Evolutionary conservation across 2,888 invertebrate species (phyloP).

Genomic region (Hypomecis atomaria): DNA sequence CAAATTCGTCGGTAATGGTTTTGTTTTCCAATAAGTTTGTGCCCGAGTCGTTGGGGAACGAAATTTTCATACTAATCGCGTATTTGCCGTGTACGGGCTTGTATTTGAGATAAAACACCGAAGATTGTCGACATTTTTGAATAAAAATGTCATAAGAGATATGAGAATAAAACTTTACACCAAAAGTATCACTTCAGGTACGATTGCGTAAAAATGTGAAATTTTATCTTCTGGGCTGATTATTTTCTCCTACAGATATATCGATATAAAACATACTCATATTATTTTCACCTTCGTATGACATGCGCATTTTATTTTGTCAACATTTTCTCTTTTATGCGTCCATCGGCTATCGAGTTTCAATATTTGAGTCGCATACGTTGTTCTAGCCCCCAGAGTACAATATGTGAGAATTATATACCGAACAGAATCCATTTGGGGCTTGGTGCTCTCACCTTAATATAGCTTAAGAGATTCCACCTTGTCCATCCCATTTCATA

Average conservation of each 20-base stretch:
- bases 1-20: constrained; percentile 58
- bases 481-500: constrained; percentile 72
- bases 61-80: constrained; percentile 44
- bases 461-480: constrained; percentile 79
- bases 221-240: not conserved
- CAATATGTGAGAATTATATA: constrained; percentile 72
- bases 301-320: constrained; percentile 46
- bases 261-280: constrained; percentile 3
- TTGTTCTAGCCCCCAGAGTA: constrained; percentile 54
- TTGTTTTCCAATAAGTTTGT: constrained; percentile 56
- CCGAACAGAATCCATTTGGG: constrained; percentile 63
- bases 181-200: constrained; percentile 2
- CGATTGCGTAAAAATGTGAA: constrained; percentile 11
- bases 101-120: constrained; percentile 32
- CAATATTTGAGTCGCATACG: constrained; percentile 67
- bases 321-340: constrained; percentile 60
- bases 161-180: constrained; percentile 13
- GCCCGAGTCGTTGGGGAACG: constrained; percentile 45
- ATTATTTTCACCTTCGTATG: not conserved
- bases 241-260: not conserved
- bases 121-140: constrained; percentile 12
- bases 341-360: constrained; percentile 63
- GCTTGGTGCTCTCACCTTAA: constrained; percentile 75
- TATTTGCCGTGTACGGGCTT: constrained; percentile 30
- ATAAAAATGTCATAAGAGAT: constrained; percentile 26